Base-by-base conservation (phyloP, 2,797 vertebrate species). In the Eurystomus glaucurus region DNA sequence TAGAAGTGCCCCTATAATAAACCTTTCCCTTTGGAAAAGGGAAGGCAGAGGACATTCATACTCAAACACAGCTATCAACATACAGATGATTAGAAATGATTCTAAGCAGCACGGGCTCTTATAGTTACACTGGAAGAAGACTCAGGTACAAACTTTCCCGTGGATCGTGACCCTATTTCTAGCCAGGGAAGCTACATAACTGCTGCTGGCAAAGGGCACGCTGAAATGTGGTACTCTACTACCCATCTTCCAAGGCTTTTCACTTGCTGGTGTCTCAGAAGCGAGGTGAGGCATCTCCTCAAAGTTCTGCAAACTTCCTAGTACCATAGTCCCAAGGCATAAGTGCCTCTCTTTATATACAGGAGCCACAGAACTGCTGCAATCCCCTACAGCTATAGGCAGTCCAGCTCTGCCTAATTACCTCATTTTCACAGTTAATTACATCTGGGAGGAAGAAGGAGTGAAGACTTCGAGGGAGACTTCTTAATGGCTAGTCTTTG, bases 371-470 rank as follows among this genome's bases (percentile, higher is more conserved):
- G 61, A 21, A 7, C 22, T 5, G 28, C 66, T 72, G 22, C 50
- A 84, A 52, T 21, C 22, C 23, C 22, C 31, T 33, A 33, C 0
- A 12, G 57, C 41, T 60, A 9, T 33, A 21, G 31, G 76, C 61
- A 89, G 28, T 29, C 70, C 86, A 94, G 39, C 28, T 71, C 18
- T 70, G 48, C 51, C 46, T 76, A 69, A 65, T 78, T 86, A 65
- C 65, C 25, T 85, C 29, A 79, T 88, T 86, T 92, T 76, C 84
- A 74, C 84, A 58, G 54, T 58, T 95, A 87, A 69, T 87, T 18
- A 58, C 19, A 66, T 26, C 22, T 71, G 45, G 14, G 26, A 88
- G 50, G 35, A 93, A 72, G 16, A 14, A 78, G 29, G 35, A 68
- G 11, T 28, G 29, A 62, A 71, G 54, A n/a, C 41, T 92, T 78